These are phyloP conservation scores for Eulemur rufifrons DNA, from an alignment of 2,113 vertebrate genomes.

Conservation along the genomic window DNA sequence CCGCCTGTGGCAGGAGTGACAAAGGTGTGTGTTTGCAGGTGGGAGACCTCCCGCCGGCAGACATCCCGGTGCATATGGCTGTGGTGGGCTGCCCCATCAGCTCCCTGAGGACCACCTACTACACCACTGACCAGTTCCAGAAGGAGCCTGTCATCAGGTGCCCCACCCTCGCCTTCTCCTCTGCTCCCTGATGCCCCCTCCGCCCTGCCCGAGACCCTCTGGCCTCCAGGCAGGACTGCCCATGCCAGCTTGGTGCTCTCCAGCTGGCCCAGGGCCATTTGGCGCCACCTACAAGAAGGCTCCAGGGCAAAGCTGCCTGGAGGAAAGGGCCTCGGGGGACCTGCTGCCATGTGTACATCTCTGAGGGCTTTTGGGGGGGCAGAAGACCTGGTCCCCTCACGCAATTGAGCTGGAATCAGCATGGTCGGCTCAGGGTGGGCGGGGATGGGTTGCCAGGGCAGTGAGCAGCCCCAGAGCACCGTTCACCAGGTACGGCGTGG, in stretches of 20 bases:
- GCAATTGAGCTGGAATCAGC: not conserved
- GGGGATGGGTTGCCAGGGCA: fast-evolving
- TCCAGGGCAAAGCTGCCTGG: not conserved
- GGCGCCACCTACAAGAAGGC: not conserved
- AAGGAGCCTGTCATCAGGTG: conserved; percentile 89
- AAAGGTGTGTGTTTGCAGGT: conserved; percentile 82
- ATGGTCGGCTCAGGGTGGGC: fast-evolving
- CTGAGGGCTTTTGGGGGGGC: not conserved
- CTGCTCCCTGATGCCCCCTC: not conserved
- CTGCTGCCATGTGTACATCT: not conserved
- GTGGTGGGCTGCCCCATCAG: conserved; percentile 94
- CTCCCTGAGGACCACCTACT: conserved; percentile 89
- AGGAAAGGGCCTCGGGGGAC: not conserved
- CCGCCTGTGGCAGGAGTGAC: not conserved
- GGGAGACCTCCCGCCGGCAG: conserved; percentile 84
- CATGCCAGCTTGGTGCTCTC: not conserved
- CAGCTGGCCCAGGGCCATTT: not conserved
- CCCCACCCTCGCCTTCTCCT: not conserved
- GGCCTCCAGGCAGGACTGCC: not conserved
- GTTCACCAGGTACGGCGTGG: not conserved
- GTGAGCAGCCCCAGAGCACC: not conserved
- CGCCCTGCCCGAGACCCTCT: no score
- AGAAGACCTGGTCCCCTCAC: not conserved
- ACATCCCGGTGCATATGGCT: conserved; percentile 89
- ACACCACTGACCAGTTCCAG: conserved; percentile 71